These are phyloP conservation scores for Lycopodina hypogea DNA, from an alignment of 37 sponge, comb jelly and placozoan species.

Conservation along the genomic window DNA sequence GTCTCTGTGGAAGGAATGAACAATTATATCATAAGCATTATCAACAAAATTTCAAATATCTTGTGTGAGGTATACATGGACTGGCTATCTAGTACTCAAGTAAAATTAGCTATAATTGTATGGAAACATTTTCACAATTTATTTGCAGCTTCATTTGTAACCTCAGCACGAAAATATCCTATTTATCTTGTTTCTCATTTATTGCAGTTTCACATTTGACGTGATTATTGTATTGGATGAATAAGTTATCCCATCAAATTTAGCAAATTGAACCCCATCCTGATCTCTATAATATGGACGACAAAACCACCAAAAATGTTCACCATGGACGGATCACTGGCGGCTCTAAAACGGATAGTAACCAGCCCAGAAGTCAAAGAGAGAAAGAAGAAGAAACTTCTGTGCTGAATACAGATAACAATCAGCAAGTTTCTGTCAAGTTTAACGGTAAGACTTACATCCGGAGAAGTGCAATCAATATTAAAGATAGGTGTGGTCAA, in stretches of 20 bases:
- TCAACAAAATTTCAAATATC: too few relatives aligned
- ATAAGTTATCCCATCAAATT: slow-evolving; percentile 10
- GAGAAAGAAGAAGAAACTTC: slow-evolving; percentile 45
- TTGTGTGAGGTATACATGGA: too few relatives aligned
- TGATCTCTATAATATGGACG: background rate
- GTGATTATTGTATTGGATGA: background rate
- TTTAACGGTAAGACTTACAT: background rate
- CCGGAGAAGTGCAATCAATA: slow-evolving; percentile 30
- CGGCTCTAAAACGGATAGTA: too few relatives aligned
- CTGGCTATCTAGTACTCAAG: too few relatives aligned
- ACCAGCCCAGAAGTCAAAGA: background rate
- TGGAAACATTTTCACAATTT: too few relatives aligned
- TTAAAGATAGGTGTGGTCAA: background rate
- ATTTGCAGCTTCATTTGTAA: too few relatives aligned
- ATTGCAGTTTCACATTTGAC: background rate
- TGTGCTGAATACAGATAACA: slow-evolving; percentile 35
- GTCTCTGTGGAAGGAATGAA: too few relatives aligned
- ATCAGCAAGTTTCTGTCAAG: background rate
- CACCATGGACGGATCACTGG: background rate
- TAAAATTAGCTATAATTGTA: too few relatives aligned
- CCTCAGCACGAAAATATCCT: too few relatives aligned
- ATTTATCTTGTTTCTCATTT: too few relatives aligned
- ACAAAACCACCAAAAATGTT: slow-evolving; percentile 17
- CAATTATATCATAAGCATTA: too few relatives aligned
- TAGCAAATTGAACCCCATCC: background rate